Conservation (phyloP, 1,140 invertebrate genomes). For the Diachasmimorpha longicaudata region DNA sequence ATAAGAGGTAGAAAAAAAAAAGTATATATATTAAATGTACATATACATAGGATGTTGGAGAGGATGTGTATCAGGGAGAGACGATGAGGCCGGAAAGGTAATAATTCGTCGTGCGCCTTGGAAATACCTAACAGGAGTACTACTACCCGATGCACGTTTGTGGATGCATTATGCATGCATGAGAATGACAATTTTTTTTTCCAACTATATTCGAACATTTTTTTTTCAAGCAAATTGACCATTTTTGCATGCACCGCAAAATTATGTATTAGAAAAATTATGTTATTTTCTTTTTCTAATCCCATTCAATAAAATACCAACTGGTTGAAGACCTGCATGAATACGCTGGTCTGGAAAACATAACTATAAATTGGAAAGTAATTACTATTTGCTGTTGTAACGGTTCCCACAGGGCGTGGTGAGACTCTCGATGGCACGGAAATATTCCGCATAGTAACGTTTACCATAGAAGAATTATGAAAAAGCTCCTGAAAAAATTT, state of each 20-base stretch:
- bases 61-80: neutral
- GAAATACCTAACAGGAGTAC: conserved; percentile 5
- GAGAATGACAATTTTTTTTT: neutral
- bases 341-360: no score
- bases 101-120: conserved; percentile 11
- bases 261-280: neutral
- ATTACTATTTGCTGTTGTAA: no score
- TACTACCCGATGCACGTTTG: conserved; percentile 1
- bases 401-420: no score
- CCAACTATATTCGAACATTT: neutral
- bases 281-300: no score
- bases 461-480: no score
- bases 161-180: neutral
- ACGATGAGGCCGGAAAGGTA: conserved; percentile 9
- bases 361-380: no score
- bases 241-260: neutral
- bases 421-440: no score
- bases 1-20: neutral
- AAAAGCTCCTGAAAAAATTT: no score
- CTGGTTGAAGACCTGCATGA: no score
- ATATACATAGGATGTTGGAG: conserved; percentile 8
- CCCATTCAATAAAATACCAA: no score
- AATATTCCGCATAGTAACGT: no score
- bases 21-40: neutral
- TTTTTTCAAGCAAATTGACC: neutral